A percentile compares a stretch with the other conserved stretches of the same genome.
Evolutionary conservation across 1,140 invertebrate species (phyloP).

Genomic region (Pygmarrhopalites habei): DNA sequence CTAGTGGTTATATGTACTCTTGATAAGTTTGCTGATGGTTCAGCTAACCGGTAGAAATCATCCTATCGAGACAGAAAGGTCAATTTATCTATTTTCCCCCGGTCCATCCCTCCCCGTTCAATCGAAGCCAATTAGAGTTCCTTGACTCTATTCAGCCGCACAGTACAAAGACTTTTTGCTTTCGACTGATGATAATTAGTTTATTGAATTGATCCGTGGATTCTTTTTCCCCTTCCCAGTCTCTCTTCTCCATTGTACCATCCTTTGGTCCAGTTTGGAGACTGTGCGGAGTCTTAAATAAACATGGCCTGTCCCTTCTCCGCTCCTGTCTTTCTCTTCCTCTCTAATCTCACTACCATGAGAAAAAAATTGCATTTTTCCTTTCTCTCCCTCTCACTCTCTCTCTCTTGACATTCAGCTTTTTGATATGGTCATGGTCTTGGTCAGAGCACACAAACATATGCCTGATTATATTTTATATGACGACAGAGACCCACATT

Average conservation of each 20-base stretch:
- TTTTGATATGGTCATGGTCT: too few species aligned
- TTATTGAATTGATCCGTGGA: constrained; percentile 22
- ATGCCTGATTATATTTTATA: too few species aligned
- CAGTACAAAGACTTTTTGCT: constrained; percentile 2
- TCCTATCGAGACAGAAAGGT: background rate
- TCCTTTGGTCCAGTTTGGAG: background rate
- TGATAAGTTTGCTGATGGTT: background rate
- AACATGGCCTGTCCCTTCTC: background rate
- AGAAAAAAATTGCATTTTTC: too few species aligned
- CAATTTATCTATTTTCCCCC: constrained; percentile 17
- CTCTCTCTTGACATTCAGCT: too few species aligned
- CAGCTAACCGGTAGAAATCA: constrained; percentile 1
- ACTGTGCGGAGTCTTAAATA: background rate
- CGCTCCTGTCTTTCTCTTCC: too few species aligned
- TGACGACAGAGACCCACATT: too few species aligned
- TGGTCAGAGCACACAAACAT: too few species aligned
- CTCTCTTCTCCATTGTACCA: background rate
- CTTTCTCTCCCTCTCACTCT: too few species aligned
- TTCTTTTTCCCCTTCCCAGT: background rate
- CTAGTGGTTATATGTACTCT: too few species aligned
- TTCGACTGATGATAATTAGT: constrained; percentile 20
- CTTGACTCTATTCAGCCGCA: constrained; percentile 1
- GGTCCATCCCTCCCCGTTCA: background rate
- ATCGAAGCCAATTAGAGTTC: constrained; percentile 11
- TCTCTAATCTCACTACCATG: too few species aligned